Evolutionary conservation across 1,140 invertebrate species (phyloP).

Genomic region (Penaeus indicus): DNA sequence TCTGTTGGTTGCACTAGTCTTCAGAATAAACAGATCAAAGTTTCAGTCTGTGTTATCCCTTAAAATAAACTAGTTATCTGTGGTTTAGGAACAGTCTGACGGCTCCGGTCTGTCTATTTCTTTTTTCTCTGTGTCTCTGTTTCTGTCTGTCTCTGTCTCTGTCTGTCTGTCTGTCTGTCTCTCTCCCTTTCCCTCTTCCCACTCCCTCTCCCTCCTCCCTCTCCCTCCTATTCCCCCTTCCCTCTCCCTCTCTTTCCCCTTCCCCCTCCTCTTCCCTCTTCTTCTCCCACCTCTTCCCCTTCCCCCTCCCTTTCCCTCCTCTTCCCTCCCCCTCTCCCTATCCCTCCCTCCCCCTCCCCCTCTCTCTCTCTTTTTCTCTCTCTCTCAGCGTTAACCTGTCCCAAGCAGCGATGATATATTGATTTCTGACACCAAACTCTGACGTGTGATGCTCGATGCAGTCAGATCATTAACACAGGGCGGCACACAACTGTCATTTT

Average conservation of each 20-base stretch:
- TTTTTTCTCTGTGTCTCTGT: too few relatives aligned
- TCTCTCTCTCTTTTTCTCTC: neutral
- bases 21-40: too few relatives aligned
- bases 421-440: neutral
- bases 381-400: neutral
- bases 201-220: neutral
- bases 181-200: neutral
- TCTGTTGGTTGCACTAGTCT: too few relatives aligned
- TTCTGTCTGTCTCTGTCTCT: too few relatives aligned
- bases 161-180: too few relatives aligned
- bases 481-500: too few relatives aligned
- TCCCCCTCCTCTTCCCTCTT: neutral
- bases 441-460: neutral
- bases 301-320: neutral
- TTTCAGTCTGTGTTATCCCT: too few relatives aligned
- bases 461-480: too few relatives aligned
- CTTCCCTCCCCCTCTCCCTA: neutral
- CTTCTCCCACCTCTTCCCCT: neutral
- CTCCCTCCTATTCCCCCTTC: neutral
- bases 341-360: neutral
- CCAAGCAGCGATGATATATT: neutral
- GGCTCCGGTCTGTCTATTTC: too few relatives aligned
- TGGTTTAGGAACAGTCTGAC: too few relatives aligned
- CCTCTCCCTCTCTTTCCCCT: neutral
- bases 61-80: neutral